A percentile compares a stretch with the other conserved stretches of the same genome.
phyloP scores from a whole-genome alignment of 1,140 invertebrate species.

The Bombus breviceps region DNA sequence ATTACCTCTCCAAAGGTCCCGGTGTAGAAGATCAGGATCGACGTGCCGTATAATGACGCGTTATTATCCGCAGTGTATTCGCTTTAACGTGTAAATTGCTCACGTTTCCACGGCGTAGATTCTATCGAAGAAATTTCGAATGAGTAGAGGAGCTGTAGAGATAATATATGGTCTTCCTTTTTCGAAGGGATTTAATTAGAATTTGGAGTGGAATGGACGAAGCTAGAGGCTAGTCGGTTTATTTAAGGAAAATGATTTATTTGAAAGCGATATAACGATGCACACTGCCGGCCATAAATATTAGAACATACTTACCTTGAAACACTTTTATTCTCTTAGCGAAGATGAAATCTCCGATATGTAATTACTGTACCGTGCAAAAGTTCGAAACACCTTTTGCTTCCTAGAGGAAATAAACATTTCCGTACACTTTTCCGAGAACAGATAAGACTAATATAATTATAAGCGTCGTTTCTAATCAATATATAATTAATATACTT shows the following conservation, averaged over 20 bases:
- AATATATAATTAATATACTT: no score
- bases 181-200: not conserved
- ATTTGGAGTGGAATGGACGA: not conserved
- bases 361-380: no score
- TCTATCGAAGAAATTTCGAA: not conserved
- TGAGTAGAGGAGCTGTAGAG: not conserved
- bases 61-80: conserved; percentile 11
- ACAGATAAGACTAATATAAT: no score
- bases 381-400: no score
- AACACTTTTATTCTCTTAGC: no score
- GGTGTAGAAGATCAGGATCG: not conserved
- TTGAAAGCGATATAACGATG: no score
- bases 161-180: not conserved
- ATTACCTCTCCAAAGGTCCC: not conserved
- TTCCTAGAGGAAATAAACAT: no score
- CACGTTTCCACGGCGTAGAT: not conserved
- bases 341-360: no score
- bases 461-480: no score
- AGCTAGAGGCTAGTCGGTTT: not conserved
- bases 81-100: conserved; percentile 15
- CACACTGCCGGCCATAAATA: no score
- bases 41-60: conserved; percentile 1
- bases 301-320: no score
- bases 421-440: no score
- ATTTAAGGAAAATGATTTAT: not conserved